These are phyloP conservation scores for Dermatemys mawii DNA, from an alignment of 2,113 vertebrate species.

Conservation along the genomic window DNA sequence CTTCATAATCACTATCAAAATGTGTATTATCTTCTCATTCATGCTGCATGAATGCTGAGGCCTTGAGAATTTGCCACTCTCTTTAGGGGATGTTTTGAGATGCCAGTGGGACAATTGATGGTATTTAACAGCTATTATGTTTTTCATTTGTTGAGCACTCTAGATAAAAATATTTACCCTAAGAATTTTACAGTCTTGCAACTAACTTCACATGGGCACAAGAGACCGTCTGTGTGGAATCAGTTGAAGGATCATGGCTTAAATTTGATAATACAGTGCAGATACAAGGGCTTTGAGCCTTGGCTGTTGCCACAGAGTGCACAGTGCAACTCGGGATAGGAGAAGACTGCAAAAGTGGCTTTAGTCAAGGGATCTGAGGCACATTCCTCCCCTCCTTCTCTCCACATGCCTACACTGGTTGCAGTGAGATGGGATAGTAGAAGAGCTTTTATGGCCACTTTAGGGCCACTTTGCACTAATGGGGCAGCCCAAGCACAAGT, in stretches of 20 bases:
- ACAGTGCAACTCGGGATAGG: rapidly evolving
- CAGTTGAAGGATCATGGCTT: rapidly evolving
- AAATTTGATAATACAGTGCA: rapidly evolving
- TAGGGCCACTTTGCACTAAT: neutral
- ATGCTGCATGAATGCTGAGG: neutral
- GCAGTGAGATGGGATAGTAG: rapidly evolving
- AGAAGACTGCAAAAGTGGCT: neutral
- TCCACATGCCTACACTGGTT: rapidly evolving
- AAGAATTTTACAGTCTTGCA: neutral
- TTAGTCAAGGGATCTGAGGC: neutral
- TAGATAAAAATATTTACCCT: neutral
- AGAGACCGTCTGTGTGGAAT: neutral
- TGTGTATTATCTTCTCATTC: neutral
- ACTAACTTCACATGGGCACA: neutral
- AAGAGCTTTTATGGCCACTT: rapidly evolving
- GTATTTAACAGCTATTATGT: neutral
- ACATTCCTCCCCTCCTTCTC: neutral
- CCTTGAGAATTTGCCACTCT: neutral
- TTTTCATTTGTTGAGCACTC: rapidly evolving
- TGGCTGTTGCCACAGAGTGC: too few relatives aligned
- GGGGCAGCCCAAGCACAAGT: neutral
- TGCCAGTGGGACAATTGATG: neutral
- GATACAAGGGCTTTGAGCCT: neutral
- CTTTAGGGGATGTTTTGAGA: rapidly evolving
- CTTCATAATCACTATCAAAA: conserved; percentile 43